A percentile compares a stretch with the other conserved stretches of the same genome.
These are phyloP conservation scores for human DNA, from an alignment of 2,113 vertebrate genomes.

Conservation along the genomic window GRCh38 chr17:3520501-3521000, in stretches of 20 bases:
- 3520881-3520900: background rate
- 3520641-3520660: background rate
- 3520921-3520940: background rate
- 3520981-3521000: conserved; percentile 89
- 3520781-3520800: too few species aligned
- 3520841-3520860: background rate
- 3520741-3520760: too few species aligned
- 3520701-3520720: too few species aligned
- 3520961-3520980: conserved; percentile 86
- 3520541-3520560: background rate
- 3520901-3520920: background rate
- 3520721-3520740: too few species aligned
- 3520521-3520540: background rate
- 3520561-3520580: background rate
- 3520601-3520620: background rate
- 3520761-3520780: too few species aligned
- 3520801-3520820: too few species aligned
- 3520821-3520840: background rate
- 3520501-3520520: background rate
- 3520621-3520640: background rate
- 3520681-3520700: too few species aligned
- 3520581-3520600: background rate
- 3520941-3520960: background rate
- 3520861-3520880: background rate
- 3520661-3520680: background rate